These are phyloP conservation scores for Thalassoma bifasciatum DNA, from an alignment of 2,113 vertebrate genomes.

Conservation along the genomic window DNA sequence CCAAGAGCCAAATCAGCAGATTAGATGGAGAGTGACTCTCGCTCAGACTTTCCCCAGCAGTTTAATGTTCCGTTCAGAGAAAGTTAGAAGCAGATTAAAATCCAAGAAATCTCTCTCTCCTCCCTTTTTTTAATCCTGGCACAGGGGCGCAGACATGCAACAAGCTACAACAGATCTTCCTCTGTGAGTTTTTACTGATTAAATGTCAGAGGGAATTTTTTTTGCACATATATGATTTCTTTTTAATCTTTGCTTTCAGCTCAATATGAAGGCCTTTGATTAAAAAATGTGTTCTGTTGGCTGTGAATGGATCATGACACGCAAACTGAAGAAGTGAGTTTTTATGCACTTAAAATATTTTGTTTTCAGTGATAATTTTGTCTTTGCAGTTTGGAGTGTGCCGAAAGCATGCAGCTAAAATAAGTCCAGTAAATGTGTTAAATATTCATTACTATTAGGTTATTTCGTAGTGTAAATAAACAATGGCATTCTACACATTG, in stretches of 20 bases:
- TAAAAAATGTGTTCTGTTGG: neutral
- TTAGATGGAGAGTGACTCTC: slow-evolving; percentile 69
- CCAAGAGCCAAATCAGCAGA: slow-evolving; percentile 77
- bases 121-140: slow-evolving; percentile 33
- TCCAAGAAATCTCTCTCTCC: slow-evolving; percentile 56
- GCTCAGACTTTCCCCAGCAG: slow-evolving; percentile 59
- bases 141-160: slow-evolving; percentile 28
- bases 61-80: slow-evolving; percentile 73
- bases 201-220: slow-evolving; percentile 5
- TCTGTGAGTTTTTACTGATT: neutral
- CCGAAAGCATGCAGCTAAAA: too few relatives aligned
- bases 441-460: slow-evolving; percentile 21
- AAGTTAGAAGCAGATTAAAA: slow-evolving; percentile 79
- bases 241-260: neutral
- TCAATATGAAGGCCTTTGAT: neutral
- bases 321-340: too few relatives aligned
- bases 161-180: slow-evolving; percentile 31
- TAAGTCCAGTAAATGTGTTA: neutral
- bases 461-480: slow-evolving; percentile 15
- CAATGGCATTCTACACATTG: neutral
- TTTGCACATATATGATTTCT: neutral
- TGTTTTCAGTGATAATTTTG: too few relatives aligned
- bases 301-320: neutral
- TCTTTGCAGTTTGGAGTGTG: too few relatives aligned
- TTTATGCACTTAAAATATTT: too few relatives aligned